phyloP scores from a whole-genome alignment of 2,113 vertebrate species.

The Grallaria varia region DNA sequence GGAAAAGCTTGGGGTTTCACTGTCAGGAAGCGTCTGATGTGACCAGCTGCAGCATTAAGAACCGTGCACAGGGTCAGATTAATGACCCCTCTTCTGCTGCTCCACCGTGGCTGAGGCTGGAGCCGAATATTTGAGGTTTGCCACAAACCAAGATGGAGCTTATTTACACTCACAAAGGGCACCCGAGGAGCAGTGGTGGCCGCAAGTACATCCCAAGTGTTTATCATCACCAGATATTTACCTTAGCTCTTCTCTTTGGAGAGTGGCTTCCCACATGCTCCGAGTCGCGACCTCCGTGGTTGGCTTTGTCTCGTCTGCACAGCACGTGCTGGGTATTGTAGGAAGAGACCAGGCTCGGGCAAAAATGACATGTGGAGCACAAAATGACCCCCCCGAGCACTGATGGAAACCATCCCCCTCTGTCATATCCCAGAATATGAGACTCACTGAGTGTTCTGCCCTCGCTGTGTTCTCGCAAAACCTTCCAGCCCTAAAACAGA shows the following conservation, averaged over 20 bases:
- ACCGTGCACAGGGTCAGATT: background rate
- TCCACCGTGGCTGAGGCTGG: background rate
- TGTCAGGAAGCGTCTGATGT: background rate
- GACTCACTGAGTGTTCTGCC: conserved; percentile 19
- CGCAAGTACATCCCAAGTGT: background rate
- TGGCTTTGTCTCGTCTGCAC: conserved; percentile 30
- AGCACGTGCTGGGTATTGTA: background rate
- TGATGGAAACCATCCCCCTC: background rate
- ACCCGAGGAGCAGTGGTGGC: background rate
- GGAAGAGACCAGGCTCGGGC: background rate
- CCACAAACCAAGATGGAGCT: conserved; percentile 46
- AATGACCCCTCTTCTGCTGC: background rate
- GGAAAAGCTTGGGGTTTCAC: background rate
- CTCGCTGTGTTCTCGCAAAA: background rate
- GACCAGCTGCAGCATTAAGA: background rate
- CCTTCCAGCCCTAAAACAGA: background rate
- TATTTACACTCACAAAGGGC: conserved; percentile 31
- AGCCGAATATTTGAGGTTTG: conserved; percentile 63
- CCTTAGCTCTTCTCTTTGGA: conserved; percentile 11
- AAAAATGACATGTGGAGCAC: background rate
- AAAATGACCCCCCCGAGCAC: background rate
- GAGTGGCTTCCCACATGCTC: conserved; percentile 14
- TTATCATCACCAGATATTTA: conserved; percentile 44
- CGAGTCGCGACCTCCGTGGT: conserved; percentile 23
- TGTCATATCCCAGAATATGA: background rate